A percentile compares a stretch with the other conserved stretches of the same genome.
phyloP scores from a whole-genome alignment of 2,888 invertebrate species.

The Cheilosia grossa region DNA sequence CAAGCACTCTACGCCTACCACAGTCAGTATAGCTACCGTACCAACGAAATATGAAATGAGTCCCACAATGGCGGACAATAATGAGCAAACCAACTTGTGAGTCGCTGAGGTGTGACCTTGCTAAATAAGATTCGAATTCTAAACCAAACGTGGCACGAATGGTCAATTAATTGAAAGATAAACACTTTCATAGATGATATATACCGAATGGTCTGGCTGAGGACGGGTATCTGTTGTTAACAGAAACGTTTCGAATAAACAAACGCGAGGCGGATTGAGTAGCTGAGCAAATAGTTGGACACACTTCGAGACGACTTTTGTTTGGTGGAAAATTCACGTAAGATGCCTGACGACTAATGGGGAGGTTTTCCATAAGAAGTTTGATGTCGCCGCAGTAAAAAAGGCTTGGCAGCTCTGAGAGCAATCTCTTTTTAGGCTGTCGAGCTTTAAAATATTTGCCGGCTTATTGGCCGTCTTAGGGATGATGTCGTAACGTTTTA shows the following conservation, averaged over 20 bases:
- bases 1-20: conserved; percentile 29
- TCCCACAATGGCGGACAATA: conserved; percentile 49
- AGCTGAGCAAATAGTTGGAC: too few relatives aligned
- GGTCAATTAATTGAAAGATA: conserved; percentile 68
- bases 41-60: conserved; percentile 4
- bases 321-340: too few relatives aligned
- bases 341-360: too few relatives aligned
- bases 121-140: conserved; percentile 58
- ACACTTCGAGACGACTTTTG: too few relatives aligned
- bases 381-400: too few relatives aligned
- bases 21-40: conserved; percentile 2
- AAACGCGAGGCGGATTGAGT: neutral
- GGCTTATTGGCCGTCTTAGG: too few relatives aligned
- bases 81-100: conserved; percentile 55
- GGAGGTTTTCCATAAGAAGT: too few relatives aligned
- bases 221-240: conserved; percentile 2
- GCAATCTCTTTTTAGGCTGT: too few relatives aligned
- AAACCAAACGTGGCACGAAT: conserved; percentile 62
- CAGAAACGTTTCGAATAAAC: conserved; percentile 11
- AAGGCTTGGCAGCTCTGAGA: too few relatives aligned
- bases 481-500: too few relatives aligned
- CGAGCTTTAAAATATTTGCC: too few relatives aligned
- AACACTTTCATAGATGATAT: conserved; percentile 41
- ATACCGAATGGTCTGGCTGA: neutral
- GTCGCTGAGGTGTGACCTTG: conserved; percentile 69